phyloP scores from a whole-genome alignment of 2,113 vertebrate genomes.

The Cercocebus atys region DNA sequence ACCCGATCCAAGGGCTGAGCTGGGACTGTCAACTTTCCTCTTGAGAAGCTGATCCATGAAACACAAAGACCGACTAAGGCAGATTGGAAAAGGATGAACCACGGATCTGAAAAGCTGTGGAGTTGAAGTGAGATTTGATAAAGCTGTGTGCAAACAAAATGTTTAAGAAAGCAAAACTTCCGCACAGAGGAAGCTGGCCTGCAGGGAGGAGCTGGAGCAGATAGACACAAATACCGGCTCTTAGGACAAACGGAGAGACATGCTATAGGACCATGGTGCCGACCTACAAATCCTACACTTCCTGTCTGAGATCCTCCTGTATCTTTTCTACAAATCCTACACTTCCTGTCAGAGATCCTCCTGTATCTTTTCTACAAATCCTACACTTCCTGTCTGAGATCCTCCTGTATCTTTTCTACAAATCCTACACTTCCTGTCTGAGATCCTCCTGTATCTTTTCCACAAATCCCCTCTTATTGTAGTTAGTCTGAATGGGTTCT shows the following conservation, averaged over 20 bases:
- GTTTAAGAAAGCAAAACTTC: not conserved
- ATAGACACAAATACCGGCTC: not conserved
- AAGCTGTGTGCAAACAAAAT: not conserved
- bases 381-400: too few relatives aligned
- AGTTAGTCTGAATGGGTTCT: not conserved
- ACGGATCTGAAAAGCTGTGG: not conserved
- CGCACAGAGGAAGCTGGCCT: not conserved
- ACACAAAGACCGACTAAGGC: not conserved
- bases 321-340: too few relatives aligned
- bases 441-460: not conserved
- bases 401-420: too few relatives aligned
- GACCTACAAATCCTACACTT: too few relatives aligned
- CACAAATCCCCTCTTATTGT: not conserved
- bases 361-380: not conserved
- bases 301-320: too few relatives aligned
- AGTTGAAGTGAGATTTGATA: not conserved
- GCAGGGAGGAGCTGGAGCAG: not conserved
- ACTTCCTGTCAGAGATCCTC: not conserved
- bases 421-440: not conserved
- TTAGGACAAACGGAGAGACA: not conserved
- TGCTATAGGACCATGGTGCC: fast-evolving
- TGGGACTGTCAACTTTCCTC: not conserved
- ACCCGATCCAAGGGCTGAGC: not conserved
- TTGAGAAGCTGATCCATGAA: not conserved
- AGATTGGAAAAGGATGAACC: not conserved